Evolutionary conservation across 2,113 vertebrate genomes (phyloP), one percentile per base, ranked within the genome.

Genomic region (Neolamprologus sp.): DNA sequence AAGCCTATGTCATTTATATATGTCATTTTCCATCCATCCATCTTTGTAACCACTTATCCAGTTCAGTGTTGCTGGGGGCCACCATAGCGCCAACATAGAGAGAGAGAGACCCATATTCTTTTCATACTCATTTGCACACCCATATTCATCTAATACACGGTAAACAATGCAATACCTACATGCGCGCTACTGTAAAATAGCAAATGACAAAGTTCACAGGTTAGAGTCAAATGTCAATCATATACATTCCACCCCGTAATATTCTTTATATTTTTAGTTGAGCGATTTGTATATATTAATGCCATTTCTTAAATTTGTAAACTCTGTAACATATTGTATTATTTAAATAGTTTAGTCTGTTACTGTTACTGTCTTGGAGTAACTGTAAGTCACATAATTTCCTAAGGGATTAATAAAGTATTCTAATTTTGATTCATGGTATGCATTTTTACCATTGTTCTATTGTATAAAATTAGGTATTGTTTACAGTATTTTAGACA

Each of bases 171-270:
- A 33, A 63, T 1, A 19, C 4, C 9, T 3, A 33, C 28, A 63
- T 5, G 1, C 2, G 9, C 0, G 3, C 28, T 63, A 19, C 16
- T 33, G 58, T 33, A 33, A 33, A 63, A 63, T 19, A 33, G 28
- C 28, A 63, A 63, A 63, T 33, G 28, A 63, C 9, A 63, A 63
- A 33, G 28, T 33, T 60, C 16, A 60, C 3, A 33, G 9, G 58
- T 60, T 33, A 60, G 9, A 60, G 9, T 63, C 9, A 63, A 63
- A 19, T 63, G 28, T 33, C 58, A 33, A 63, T 63, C 58, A 63
- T 33, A 33, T 33, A 63, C 0, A 63, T 63, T 63, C 58, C 58
- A 63, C 28, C 28, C 1, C 1, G 4, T 63, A 33, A 63, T 63
- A 63, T 7, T 19, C 28, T 33, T 63, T 33, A 33, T 60, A 60